phyloP scores from a whole-genome alignment of 2,888 invertebrate species.

The Drosophila tripunctata region DNA sequence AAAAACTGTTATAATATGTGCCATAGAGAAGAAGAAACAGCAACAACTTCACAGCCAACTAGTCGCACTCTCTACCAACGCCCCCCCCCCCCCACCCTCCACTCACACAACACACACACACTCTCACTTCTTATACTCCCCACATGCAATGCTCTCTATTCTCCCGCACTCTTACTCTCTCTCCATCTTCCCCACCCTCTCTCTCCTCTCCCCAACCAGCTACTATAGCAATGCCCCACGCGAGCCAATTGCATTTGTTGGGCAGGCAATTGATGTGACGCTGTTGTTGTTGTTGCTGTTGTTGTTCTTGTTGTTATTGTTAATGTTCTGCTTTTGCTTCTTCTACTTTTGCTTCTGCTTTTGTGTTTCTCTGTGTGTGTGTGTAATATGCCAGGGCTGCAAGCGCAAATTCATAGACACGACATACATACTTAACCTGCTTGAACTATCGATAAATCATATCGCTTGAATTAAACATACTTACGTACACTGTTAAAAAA shows the following conservation, averaged over 20 bases:
- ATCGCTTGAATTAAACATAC: background rate
- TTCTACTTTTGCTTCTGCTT: constrained; percentile 9
- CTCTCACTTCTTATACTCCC: background rate
- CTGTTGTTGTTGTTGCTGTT: constrained; percentile 24
- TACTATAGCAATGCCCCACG: too few relatives aligned
- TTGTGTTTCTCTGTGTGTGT: constrained; percentile 13
- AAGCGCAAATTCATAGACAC: background rate
- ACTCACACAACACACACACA: too few relatives aligned
- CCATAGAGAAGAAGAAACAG: constrained; percentile 39
- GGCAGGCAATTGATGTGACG: constrained; percentile 48
- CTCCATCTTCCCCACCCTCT: background rate
- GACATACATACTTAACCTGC: background rate
- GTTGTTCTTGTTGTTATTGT: constrained; percentile 21
- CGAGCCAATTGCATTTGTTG: constrained; percentile 54
- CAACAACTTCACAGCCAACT: constrained; percentile 16
- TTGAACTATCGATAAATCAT: background rate
- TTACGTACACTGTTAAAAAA: too few relatives aligned
- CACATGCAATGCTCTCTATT: background rate
- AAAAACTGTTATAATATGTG: constrained; percentile 36
- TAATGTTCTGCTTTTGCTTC: constrained; percentile 11
- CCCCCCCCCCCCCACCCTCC: background rate
- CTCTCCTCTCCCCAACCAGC: background rate
- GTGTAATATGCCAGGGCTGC: constrained; percentile 43
- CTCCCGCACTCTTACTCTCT: background rate
- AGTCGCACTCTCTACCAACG: background rate